These are phyloP conservation scores for Mormyrus iriodes DNA, from an alignment of 2,113 vertebrate genomes.

Conservation along the genomic window DNA sequence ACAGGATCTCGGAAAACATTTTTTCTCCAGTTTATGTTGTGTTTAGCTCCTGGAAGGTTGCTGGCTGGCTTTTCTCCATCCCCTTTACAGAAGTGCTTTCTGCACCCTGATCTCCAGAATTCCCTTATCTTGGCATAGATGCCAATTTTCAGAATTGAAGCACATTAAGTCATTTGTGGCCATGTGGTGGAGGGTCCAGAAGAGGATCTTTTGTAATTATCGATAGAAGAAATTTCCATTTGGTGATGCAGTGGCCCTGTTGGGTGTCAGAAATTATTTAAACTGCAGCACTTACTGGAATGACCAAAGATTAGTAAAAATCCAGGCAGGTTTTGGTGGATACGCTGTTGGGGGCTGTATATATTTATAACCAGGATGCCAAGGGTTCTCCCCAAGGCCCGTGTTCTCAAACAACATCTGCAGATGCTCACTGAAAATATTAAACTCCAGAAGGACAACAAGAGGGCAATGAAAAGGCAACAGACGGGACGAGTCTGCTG, in stretches of 20 bases:
- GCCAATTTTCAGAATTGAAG: neutral
- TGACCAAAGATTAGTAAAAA: neutral
- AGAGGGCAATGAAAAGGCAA: neutral
- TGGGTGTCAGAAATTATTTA: neutral
- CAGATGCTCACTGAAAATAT: neutral
- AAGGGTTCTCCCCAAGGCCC: neutral
- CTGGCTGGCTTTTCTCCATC: neutral
- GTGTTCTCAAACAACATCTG: conserved; percentile 1
- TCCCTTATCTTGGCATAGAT: neutral
- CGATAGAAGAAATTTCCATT: neutral
- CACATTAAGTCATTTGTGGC: conserved; percentile 5
- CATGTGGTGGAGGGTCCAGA: neutral
- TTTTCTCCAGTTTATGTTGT: neutral
- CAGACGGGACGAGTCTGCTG: neutral
- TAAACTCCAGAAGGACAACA: neutral
- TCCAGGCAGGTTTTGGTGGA: neutral
- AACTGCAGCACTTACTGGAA: neutral
- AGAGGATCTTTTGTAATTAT: neutral
- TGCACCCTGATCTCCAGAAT: neutral
- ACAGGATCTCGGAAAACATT: neutral
- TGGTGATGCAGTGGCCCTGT: neutral
- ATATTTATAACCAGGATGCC: neutral
- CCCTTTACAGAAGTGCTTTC: neutral
- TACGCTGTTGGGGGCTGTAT: neutral
- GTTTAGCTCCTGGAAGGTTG: neutral